Conservation (phyloP, 2,113 vertebrate species). For the Psettodes erumei region DNA sequence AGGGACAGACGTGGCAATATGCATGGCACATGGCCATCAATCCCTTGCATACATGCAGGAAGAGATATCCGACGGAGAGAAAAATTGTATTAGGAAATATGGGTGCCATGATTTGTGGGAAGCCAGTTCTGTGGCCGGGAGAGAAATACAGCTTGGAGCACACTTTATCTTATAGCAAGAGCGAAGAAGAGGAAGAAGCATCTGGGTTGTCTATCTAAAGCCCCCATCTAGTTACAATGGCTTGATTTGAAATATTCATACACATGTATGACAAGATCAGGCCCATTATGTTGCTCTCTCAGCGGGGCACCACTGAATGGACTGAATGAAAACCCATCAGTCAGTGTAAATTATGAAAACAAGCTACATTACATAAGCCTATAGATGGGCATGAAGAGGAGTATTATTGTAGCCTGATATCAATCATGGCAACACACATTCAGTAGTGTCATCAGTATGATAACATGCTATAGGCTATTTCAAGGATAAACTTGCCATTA, state of each 20-base stretch:
- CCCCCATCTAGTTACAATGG: constrained; percentile 71
- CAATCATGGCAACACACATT: constrained; percentile 63
- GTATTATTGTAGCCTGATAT: constrained; percentile 70
- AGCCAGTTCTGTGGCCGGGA: constrained; percentile 65
- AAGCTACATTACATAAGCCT: constrained; percentile 78
- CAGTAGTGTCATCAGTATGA: constrained; percentile 75
- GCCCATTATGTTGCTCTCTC: constrained; percentile 74
- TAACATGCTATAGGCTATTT: constrained; percentile 76
- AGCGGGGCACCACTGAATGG: constrained; percentile 67
- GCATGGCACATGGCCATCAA: constrained; percentile 70
- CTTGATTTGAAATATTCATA: constrained; percentile 81
- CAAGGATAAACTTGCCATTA: constrained; percentile 78
- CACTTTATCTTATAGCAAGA: constrained; percentile 66
- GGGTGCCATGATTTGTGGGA: constrained; percentile 76
- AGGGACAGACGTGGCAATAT: constrained; percentile 60
- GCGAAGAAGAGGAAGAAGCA: constrained; percentile 70
- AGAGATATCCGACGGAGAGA: constrained; percentile 72
- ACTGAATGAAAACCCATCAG: constrained; percentile 73
- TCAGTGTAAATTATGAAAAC: constrained; percentile 78
- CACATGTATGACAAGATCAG: constrained; percentile 81
- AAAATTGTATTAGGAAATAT: constrained; percentile 82
- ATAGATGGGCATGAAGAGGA: constrained; percentile 74
- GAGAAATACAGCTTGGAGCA: constrained; percentile 69
- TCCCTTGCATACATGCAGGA: constrained; percentile 71
- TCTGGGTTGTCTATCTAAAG: constrained; percentile 77